phyloP scores from a whole-genome alignment of 2,888 invertebrate genomes.

The Resseliella maxima region DNA sequence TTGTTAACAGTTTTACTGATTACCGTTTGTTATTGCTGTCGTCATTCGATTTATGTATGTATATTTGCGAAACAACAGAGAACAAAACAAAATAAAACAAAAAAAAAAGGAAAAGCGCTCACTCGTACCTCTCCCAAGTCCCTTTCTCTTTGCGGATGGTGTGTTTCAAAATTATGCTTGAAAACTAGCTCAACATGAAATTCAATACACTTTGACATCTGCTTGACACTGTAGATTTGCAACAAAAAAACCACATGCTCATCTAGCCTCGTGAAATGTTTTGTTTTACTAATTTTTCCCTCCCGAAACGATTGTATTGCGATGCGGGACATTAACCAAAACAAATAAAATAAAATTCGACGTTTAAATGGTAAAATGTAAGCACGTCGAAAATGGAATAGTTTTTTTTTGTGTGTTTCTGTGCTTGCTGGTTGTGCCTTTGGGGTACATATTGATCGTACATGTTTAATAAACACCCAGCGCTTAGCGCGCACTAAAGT shows the following conservation, averaged over 20 bases:
- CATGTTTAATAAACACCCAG: not conserved
- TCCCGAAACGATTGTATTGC: not conserved
- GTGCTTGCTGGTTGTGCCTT: not conserved
- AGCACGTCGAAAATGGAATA: not conserved
- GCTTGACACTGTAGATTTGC: not conserved
- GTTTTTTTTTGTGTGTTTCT: not conserved
- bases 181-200: not conserved
- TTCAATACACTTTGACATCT: not conserved
- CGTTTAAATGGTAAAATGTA: not conserved
- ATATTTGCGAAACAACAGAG: not conserved
- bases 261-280: not conserved
- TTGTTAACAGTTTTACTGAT: not conserved
- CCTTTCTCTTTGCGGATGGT: slow-evolving; percentile 20
- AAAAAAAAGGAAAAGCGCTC: not conserved
- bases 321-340: not conserved
- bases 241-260: not conserved
- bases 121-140: no score
- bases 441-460: not conserved
- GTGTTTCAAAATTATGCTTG: not conserved
- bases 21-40: not conserved
- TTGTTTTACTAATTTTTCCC: not conserved
- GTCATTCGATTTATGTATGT: not conserved
- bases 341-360: not conserved
- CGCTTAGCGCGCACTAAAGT: not conserved
- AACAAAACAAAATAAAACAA: not conserved